These are phyloP conservation scores for Balaeniceps rex DNA, from an alignment of 2,113 vertebrate species.

Conservation along the genomic window DNA sequence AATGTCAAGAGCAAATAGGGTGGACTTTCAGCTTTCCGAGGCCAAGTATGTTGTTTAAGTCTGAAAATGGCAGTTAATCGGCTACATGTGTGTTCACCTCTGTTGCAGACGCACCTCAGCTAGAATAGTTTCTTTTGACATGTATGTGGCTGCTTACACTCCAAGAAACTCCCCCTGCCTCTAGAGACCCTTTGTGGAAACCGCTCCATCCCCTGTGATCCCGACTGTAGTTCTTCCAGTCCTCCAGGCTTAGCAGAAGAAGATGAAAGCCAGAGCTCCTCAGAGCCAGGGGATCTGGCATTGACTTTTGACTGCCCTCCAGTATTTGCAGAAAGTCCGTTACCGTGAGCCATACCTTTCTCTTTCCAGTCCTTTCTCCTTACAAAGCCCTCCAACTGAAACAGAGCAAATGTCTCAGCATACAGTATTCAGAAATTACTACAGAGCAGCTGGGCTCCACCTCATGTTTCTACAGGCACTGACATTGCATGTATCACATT, in stretches of 20 bases:
- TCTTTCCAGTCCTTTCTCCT: not conserved
- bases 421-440: not conserved
- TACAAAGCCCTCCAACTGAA: not conserved
- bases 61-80: not conserved
- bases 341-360: not conserved
- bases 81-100: not conserved
- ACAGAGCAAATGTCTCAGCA: not conserved
- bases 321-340: not conserved
- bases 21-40: not conserved
- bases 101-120: not conserved
- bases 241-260: not conserved
- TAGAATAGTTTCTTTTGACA: not conserved
- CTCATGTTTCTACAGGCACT: not conserved
- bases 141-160: not conserved
- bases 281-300: not conserved
- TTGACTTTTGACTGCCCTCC: not conserved
- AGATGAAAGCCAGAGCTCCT: not conserved
- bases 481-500: not conserved
- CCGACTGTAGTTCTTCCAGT: not conserved
- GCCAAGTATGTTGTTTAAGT: not conserved
- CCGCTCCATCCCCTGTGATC: accelerated
- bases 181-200: not conserved
- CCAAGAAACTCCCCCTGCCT: not conserved
- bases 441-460: not conserved
- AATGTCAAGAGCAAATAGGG: not conserved